Percentiles rank a stretch among this genome's conserved stretches.
Conservation (phyloP, 1,140 invertebrate species). For the Augochlora pura region DNA sequence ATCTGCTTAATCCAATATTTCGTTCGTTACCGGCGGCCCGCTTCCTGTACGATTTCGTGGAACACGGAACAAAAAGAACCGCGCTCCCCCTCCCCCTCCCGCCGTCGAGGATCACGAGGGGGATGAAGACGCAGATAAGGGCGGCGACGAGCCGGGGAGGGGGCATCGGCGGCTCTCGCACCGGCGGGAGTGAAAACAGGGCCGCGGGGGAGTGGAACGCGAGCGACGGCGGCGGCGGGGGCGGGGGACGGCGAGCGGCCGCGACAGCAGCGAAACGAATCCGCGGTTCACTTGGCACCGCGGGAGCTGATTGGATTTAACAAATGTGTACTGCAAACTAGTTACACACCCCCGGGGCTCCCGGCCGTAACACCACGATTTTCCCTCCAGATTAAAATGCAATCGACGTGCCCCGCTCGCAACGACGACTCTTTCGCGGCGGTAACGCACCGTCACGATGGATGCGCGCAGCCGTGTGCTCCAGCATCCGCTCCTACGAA, state of each 20-base stretch:
- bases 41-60: slow-evolving; percentile 28
- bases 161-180: background rate
- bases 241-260: background rate
- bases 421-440: background rate
- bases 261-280: slow-evolving; percentile 27
- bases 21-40: slow-evolving; percentile 14
- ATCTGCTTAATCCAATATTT: slow-evolving; percentile 49
- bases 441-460: slow-evolving; percentile 4
- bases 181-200: background rate
- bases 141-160: too few relatives aligned
- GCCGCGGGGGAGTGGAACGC: too few relatives aligned
- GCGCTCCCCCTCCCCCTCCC: too few relatives aligned
- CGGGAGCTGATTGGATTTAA: slow-evolving; percentile 43
- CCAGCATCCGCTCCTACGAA: too few relatives aligned
- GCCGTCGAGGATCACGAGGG: background rate
- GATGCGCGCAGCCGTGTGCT: too few relatives aligned
- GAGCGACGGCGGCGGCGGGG: too few relatives aligned
- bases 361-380: slow-evolving; percentile 6
- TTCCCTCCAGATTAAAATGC: slow-evolving; percentile 44
- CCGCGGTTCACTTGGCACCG: slow-evolving; percentile 36
- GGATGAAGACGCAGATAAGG: background rate
- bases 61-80: slow-evolving; percentile 10
- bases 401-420: slow-evolving; percentile 27
- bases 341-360: slow-evolving; percentile 25
- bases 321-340: slow-evolving; percentile 48